Base-by-base conservation (phyloP, 2,888 invertebrate species). In the Cetonia aurata region DNA sequence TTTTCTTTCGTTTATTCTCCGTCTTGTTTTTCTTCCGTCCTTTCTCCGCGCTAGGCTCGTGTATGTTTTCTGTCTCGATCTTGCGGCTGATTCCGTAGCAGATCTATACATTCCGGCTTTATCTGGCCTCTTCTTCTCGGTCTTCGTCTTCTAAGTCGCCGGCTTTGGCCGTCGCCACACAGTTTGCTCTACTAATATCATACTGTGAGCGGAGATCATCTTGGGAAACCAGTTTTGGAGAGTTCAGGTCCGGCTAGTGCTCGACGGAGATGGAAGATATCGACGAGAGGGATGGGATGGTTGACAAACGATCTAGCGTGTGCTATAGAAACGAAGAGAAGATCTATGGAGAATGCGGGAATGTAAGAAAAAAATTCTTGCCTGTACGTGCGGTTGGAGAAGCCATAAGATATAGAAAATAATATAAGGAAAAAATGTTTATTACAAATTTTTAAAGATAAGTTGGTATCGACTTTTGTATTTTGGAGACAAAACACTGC, bases 141-240 rank as follows among this genome's bases (percentile, higher is more conserved):
- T 59, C 59, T 10, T 17, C 8, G 17, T 46, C 19, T 10, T 19
- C 17, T 12, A 19, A 19, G 17, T 44, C 42, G 44, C 62, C 62
- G 9, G 33, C 31, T 31, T 15, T 19, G 13, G 53, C 25, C 31
- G 25, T 33, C 67, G 15, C 59, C 41, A 17, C 48, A 50, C 55
- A 65, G 42, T 69, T 57, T 74, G 74, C 73, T 74, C 73, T 73
- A 74, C 72, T 74, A 74, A 74, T 74, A 71, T 74, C 74, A 74
- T 73, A 72, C 71, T 50, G 73, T 70, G 67, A 69, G 59, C 67
- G 69, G 60, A 72, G 71, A 74, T 71, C 71, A 71, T 72, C 62
- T 55, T 25, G 25, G 25, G 52, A 72, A 72, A 72, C 72, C 72
- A 62, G 72, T 72, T 72, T 69, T 31, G 9, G 53, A 53, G 44